These are phyloP conservation scores for Neodontobutis hainanensis DNA, from an alignment of 2,113 vertebrate genomes.

Conservation along the genomic window DNA sequence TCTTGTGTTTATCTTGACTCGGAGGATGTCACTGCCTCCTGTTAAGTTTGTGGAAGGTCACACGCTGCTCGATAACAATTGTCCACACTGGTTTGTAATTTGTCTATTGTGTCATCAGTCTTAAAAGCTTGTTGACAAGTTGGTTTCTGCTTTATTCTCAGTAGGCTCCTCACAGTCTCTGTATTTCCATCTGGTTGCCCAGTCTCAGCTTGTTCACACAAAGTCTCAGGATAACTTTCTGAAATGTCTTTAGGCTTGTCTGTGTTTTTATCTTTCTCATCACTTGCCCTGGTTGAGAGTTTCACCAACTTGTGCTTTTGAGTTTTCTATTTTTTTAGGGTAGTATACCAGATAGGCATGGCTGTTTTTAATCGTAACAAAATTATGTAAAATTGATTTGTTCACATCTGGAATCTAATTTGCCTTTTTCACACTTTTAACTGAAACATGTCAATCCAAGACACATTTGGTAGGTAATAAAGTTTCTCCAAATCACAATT, in stretches of 20 bases:
- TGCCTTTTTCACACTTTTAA: slow-evolving; percentile 1
- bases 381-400: too few species aligned
- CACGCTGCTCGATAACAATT: too few species aligned
- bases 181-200: too few species aligned
- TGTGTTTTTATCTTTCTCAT: not conserved
- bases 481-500: too few species aligned
- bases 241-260: too few species aligned
- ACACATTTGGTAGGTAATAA: not conserved
- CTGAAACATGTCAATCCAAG: not conserved
- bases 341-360: not conserved
- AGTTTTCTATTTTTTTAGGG: not conserved
- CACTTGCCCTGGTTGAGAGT: not conserved
- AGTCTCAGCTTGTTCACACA: too few species aligned
- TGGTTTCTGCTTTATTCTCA: not conserved
- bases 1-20: not conserved
- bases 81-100: not conserved
- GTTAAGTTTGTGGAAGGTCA: not conserved
- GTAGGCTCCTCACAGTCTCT: too few species aligned
- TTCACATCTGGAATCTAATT: not conserved
- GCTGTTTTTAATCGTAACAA: too few species aligned
- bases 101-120: not conserved
- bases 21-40: not conserved
- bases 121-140: not conserved
- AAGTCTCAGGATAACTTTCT: not conserved
- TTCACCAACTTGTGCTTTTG: slow-evolving; percentile 18